Percentiles rank a stretch among this genome's conserved stretches.
These are phyloP conservation scores for Megaleporinus macrocephalus DNA, from an alignment of 2,113 vertebrate genomes.

Conservation along the genomic window DNA sequence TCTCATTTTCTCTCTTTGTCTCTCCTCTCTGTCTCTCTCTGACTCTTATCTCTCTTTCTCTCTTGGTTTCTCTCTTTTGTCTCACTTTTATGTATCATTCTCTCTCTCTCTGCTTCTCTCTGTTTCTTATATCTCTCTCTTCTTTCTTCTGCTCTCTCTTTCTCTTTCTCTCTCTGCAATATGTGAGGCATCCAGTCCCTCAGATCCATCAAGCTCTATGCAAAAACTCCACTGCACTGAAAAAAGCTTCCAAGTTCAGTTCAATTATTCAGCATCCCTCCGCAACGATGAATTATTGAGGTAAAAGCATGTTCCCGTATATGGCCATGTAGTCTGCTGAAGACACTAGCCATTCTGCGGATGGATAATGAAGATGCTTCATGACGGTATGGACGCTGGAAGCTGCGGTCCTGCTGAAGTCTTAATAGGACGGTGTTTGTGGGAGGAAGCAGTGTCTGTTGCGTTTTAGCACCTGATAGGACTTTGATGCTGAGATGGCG, in stretches of 20 bases:
- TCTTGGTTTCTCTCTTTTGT: neutral
- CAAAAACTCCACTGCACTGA: slow-evolving; percentile 76
- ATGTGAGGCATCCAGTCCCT: slow-evolving; percentile 74
- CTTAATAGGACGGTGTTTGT: slow-evolving; percentile 21
- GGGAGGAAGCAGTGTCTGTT: slow-evolving; percentile 30
- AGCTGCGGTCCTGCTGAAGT: slow-evolving; percentile 50
- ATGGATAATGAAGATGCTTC: slow-evolving; percentile 61
- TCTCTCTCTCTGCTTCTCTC: slow-evolving; percentile 55
- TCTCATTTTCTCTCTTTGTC: neutral
- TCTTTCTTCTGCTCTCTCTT: neutral
- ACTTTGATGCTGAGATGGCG: neutral
- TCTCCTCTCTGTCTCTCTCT: slow-evolving; percentile 63
- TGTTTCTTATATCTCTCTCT: neutral
- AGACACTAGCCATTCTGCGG: slow-evolving; percentile 65
- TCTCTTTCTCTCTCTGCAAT: slow-evolving; percentile 71
- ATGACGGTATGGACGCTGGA: slow-evolving; percentile 55
- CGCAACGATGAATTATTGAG: slow-evolving; percentile 84
- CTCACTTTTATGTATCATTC: neutral
- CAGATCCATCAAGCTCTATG: slow-evolving; percentile 80
- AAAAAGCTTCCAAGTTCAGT: slow-evolving; percentile 83
- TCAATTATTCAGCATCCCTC: slow-evolving; percentile 85
- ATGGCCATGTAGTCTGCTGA: slow-evolving; percentile 64
- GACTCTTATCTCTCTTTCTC: slow-evolving; percentile 13
- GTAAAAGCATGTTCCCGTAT: slow-evolving; percentile 83
- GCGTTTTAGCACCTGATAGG: slow-evolving; percentile 14